A percentile compares a stretch with the other conserved stretches of the same genome.
Evolutionary conservation across 23 tunicate species (phyloP).

Genomic region (Trididemnum nubilum): DNA sequence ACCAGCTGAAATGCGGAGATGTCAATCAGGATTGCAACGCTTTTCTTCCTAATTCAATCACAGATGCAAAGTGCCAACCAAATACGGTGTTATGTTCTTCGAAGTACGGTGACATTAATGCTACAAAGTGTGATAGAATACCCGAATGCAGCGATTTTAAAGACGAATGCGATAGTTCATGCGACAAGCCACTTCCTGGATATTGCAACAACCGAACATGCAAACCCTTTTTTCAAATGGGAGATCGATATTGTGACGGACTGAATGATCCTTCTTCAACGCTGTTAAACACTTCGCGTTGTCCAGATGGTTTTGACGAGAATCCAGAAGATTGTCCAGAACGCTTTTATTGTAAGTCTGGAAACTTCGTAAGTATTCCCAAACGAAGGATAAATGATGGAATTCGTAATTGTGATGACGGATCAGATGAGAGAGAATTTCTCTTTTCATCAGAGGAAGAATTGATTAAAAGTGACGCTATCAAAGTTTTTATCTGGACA

Average conservation of each 20-base stretch:
- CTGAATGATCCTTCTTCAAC: neutral
- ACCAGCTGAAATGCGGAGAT: neutral
- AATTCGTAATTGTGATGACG: conserved; percentile 44
- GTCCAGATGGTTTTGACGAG: conserved; percentile 28
- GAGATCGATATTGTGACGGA: conserved; percentile 34
- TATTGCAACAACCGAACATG: conserved; percentile 4
- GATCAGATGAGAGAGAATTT: conserved; percentile 58
- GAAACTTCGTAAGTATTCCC: neutral
- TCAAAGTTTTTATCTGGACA: conserved; percentile 52
- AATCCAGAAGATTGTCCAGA: neutral
- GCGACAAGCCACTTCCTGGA: neutral
- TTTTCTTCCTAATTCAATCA: neutral
- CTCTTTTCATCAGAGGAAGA: conserved; percentile 50
- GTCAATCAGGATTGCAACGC: neutral
- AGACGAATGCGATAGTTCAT: neutral
- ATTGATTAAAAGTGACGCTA: conserved; percentile 33
- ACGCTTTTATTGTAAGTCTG: neutral
- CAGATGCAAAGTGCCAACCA: neutral
- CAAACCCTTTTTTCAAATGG: neutral
- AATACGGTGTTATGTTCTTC: neutral
- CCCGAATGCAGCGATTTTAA: conserved; percentile 20
- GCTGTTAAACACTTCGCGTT: neutral
- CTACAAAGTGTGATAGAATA: neutral
- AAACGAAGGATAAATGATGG: conserved; percentile 20
- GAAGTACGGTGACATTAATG: neutral